Base-by-base conservation (phyloP, 2,797 vertebrate genomes). In the Oreonectes daqikongensis region DNA sequence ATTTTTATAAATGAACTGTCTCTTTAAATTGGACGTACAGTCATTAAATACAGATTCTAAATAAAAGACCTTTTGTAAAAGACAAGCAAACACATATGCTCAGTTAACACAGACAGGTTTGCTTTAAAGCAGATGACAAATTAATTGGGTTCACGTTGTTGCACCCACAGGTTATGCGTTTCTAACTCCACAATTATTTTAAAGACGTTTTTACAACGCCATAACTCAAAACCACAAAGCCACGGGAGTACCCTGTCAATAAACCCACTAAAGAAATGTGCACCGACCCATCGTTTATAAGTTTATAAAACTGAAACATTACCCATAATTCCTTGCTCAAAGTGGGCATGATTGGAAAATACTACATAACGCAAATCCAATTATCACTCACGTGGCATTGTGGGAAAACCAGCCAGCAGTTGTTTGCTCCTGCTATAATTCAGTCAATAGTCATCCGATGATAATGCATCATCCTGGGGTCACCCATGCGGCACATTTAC, bases 341-440 rank as follows among this genome's bases (percentile, higher is more conserved):
- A 65, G 61, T 14, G 14, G 35, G 20, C 50, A 24, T 32, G 67
- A 75, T 67, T 57, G 59, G 28, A 75, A 71, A 75, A 57, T 67
- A 66, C 24, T 66, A 24, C 61, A 75, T 53, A 35, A 15, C 50
- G 20, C 38, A 46, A 67, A 67, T 66, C 52, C 50, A 67, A 67
- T 74, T 65, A 74, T 67, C 63, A 46, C 52, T 46, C 72, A 35
- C 2, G 6, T 9, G 50, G 50, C n/a, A 75, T 75, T 67, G 63
- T 66, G 63, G 50, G 24, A 67, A 66, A 66, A 57, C 18, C 8
- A 2, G 18, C 22, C 50, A 57, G 24, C 24, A 53, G 35, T 20
- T 42, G 17, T 75, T 55, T 55, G 50, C 52, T 57, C 18, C 30
- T 44, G 61, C 48, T 28, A 40, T 53, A 73, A 65, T 55, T 55